phyloP scores from a whole-genome alignment of 1,140 invertebrate genomes.

The Pissodes strobi region DNA sequence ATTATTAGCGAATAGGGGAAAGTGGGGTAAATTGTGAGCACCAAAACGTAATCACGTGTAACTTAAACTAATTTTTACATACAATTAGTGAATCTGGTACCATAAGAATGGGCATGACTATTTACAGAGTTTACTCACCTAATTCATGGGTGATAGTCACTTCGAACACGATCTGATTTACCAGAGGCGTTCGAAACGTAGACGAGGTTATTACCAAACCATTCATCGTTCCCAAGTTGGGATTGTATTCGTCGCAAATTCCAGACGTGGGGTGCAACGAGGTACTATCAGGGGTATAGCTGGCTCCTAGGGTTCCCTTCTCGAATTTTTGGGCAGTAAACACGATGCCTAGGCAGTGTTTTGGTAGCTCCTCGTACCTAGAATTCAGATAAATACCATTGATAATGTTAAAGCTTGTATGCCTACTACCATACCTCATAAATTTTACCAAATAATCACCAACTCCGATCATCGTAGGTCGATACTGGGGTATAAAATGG shows the following conservation, averaged over 20 bases:
- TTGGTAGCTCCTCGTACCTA: conserved; percentile 45
- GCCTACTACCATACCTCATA: conserved; percentile 13
- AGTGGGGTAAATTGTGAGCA: too few species aligned
- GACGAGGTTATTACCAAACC: conserved; percentile 11
- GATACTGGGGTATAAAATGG: conserved; percentile 26
- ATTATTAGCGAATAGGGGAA: too few species aligned
- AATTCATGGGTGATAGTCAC: conserved; percentile 26
- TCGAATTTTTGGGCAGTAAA: conserved; percentile 42
- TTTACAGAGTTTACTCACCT: conserved; percentile 1
- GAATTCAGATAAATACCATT: conserved; percentile 40
- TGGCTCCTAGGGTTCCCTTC: conserved; percentile 37
- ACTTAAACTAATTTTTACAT: not conserved
- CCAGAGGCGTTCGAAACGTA: not conserved
- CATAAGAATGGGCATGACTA: not conserved
- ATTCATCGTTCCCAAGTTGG: conserved; percentile 2
- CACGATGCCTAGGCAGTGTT: conserved; percentile 44
- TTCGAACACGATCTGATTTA: conserved; percentile 18
- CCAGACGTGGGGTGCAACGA: not conserved
- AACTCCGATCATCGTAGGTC: not conserved
- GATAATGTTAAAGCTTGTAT: not conserved
- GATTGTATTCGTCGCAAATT: conserved; percentile 1
- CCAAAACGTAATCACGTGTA: not conserved
- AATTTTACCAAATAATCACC: conserved; percentile 10
- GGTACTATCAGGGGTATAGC: conserved; percentile 31
- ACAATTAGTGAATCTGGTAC: not conserved